Base-by-base conservation (phyloP, 2,888 invertebrate genomes). In the Myopa tessellatipennis region DNA sequence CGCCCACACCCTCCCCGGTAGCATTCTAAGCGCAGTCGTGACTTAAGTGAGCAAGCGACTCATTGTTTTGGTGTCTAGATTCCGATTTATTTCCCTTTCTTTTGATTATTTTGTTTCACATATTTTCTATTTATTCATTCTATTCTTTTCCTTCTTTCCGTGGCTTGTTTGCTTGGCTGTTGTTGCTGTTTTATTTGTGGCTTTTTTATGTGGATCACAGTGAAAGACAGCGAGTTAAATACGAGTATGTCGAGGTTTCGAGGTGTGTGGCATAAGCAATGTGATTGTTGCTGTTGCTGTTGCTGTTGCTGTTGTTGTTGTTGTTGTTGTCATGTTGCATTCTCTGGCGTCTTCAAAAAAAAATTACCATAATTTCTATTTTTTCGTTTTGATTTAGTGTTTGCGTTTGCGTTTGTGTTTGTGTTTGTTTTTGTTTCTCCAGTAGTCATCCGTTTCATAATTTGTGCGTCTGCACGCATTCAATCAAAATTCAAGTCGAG, bases 381-480 rank as follows among this genome's bases (percentile, higher is more conserved):
- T 65, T 34, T 14, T 16, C 8, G 16, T 38, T 65, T 65, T 58
- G 14, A 58, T 58, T 26, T 26, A 26, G 58, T 12, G n/a, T 58
- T 58, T 12, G 5, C n/a, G 16, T 58, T 58, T 58, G 16, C 58
- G 5, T 5, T 58, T 58, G 16, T 2, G 2, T 63, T 36, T 26
- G 61, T 61, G 10, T 12, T 18, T 18, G 58, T 58, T 58, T 58
- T 58, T 12, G 16, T 58, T 14, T 8, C 3, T 14, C 16, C 58
- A 40, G 14, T 60, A 63, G 14, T 50, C 65, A 65, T 52, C 14
- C 6, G n/a, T 67, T 74, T 67, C 67, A 74, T 74, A 74, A 74
- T 67, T 68, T 74, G 67, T 74, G 74, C 67, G 55, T 74, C 67
- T 67, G 74, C 74, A 74, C 68, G 74, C 74, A 38, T 67, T 74